phyloP scores from a whole-genome alignment of 2,888 invertebrate species.

The Minunthozetes semirufus region DNA sequence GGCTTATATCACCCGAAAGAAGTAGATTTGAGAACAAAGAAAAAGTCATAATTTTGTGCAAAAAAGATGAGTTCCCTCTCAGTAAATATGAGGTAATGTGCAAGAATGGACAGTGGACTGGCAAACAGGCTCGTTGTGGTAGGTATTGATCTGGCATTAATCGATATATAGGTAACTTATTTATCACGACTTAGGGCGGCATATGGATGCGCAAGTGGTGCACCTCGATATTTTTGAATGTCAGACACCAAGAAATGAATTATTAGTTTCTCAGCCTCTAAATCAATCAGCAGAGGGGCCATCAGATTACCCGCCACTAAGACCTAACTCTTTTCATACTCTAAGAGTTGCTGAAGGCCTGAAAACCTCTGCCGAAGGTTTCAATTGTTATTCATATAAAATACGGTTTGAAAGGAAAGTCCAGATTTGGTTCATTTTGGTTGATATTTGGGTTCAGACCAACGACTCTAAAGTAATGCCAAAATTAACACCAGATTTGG shows the following conservation, averaged over 20 bases:
- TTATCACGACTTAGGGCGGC: slow-evolving; percentile 4
- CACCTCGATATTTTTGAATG: slow-evolving; percentile 12
- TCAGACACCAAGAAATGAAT: neutral
- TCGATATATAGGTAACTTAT: neutral
- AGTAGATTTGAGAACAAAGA: slow-evolving; percentile 24
- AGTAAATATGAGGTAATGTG: neutral
- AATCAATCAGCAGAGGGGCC: slow-evolving; percentile 6
- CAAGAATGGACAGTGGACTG: slow-evolving; percentile 21
- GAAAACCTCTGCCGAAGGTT: neutral
- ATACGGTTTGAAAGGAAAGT: slow-evolving; percentile 21
- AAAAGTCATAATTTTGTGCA: slow-evolving; percentile 14
- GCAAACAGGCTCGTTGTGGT: slow-evolving; percentile 31
- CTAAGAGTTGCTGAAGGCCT: neutral
- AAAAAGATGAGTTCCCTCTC: slow-evolving; percentile 27
- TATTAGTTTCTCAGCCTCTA: neutral
- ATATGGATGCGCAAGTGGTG: neutral
- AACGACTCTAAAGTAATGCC: neutral
- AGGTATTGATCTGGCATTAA: neutral
- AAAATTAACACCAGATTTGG: neutral
- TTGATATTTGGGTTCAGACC: neutral
- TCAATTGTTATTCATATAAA: slow-evolving; percentile 19
- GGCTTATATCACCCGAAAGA: neutral
- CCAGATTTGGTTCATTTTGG: slow-evolving; percentile 16
- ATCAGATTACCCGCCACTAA: neutral
- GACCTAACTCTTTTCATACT: slow-evolving; percentile 20